Evolutionary conservation across 2,797 vertebrate genomes (phyloP).

Genomic region (Acipenser ruthenus): DNA sequence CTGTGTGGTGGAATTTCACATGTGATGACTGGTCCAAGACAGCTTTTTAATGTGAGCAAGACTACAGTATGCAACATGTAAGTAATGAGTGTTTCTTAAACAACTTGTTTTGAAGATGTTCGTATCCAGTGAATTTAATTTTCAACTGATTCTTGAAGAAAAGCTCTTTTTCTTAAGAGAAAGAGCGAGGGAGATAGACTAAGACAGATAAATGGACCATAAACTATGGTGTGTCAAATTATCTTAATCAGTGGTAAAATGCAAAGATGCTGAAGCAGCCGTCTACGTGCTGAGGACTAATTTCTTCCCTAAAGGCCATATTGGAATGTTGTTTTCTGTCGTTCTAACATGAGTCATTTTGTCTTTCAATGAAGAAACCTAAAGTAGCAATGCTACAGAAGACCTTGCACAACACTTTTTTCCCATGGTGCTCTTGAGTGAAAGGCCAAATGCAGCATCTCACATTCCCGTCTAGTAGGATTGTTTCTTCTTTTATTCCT

Average conservation of each 20-base stretch:
- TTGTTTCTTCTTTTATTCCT: too few relatives aligned
- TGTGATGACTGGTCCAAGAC: not conserved
- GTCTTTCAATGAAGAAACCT: not conserved
- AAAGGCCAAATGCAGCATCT: too few relatives aligned
- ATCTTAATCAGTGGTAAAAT: not conserved
- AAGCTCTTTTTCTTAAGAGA: not conserved
- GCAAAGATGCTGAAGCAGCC: not conserved
- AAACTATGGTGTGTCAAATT: not conserved
- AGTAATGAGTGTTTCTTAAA: not conserved
- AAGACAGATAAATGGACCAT: not conserved
- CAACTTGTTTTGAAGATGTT: not conserved
- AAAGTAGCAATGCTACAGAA: too few relatives aligned
- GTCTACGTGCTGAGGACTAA: not conserved
- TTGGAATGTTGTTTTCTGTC: not conserved
- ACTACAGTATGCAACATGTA: not conserved
- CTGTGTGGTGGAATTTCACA: too few relatives aligned
- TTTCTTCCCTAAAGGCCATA: not conserved
- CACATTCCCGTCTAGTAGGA: too few relatives aligned
- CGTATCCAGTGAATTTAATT: not conserved
- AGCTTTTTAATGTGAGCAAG: too few relatives aligned
- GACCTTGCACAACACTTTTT: too few relatives aligned
- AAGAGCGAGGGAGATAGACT: not conserved
- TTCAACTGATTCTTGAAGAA: not conserved
- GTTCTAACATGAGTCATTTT: not conserved
- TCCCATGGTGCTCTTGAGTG: too few relatives aligned